Conservation (phyloP, 2,797 vertebrate genomes). For the Paramormyrops hopkinsi region DNA sequence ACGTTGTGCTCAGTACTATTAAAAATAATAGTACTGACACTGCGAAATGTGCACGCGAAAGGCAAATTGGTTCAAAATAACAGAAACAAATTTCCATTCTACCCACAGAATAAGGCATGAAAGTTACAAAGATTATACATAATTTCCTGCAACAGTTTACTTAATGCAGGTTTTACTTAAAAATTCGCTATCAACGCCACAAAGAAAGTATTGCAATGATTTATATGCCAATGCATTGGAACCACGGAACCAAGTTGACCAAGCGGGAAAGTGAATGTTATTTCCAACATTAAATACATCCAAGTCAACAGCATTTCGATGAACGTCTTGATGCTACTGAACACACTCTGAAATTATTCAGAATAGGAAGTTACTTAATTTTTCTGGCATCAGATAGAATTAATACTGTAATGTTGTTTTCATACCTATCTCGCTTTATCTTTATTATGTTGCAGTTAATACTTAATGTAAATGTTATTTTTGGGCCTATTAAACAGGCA, state of each 20-base stretch:
- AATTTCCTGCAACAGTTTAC: not conserved
- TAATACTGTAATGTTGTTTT: not conserved
- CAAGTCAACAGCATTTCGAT: not conserved
- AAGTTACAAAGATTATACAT: constrained; percentile 1
- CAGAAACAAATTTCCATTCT: not conserved
- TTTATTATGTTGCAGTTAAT: not conserved
- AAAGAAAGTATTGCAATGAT: not conserved
- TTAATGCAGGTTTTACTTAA: not conserved
- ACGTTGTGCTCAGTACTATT: not conserved
- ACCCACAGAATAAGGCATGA: not conserved
- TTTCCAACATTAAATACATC: not conserved
- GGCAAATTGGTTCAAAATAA: not conserved
- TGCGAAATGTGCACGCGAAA: not conserved
- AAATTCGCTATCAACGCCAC: not conserved
- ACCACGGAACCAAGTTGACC: not conserved
- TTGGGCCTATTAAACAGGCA: not conserved
- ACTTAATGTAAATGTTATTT: not conserved
- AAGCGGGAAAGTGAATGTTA: not conserved
- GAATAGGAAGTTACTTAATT: not conserved
- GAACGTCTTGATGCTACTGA: not conserved
- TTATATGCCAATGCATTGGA: not conserved
- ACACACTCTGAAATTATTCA: not conserved
- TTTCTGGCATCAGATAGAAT: not conserved
- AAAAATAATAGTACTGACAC: not conserved
- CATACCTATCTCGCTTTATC: not conserved